Evolutionary conservation across 2,113 vertebrate genomes (phyloP).

Genomic region (Brachyistius frenatus): DNA sequence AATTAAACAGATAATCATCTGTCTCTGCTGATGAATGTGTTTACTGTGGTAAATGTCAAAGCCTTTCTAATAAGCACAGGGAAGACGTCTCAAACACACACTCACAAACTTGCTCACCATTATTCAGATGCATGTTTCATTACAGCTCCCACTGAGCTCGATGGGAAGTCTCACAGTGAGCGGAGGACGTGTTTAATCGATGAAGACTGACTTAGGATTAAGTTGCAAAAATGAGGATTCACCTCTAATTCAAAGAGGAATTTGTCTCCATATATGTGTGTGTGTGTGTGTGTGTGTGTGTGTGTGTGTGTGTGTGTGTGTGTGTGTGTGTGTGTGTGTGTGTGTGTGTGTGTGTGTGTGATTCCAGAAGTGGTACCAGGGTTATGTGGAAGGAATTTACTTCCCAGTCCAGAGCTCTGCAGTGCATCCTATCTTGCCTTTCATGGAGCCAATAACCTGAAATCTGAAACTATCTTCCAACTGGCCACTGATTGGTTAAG

Average conservation of each 20-base stretch:
- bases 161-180: slow-evolving; percentile 14
- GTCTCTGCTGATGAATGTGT: slow-evolving; percentile 84
- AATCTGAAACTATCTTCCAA: too few species aligned
- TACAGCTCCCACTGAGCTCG: slow-evolving; percentile 43
- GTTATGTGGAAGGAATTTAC: too few species aligned
- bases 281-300: too few species aligned
- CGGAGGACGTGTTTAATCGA: slow-evolving; percentile 41
- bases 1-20: slow-evolving; percentile 85
- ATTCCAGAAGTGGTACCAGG: too few species aligned
- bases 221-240: not conserved
- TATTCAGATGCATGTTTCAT: slow-evolving; percentile 40
- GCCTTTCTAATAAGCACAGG: slow-evolving; percentile 75
- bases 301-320: not conserved
- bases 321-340: too few species aligned
- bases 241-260: not conserved
- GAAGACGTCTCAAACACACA: slow-evolving; percentile 11
- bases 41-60: slow-evolving; percentile 81
- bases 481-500: too few species aligned
- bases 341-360: not conserved
- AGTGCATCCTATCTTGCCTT: too few species aligned
- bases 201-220: slow-evolving; percentile 3
- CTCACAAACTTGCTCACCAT: not conserved
- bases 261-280: not conserved
- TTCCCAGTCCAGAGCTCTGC: too few species aligned
- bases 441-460: too few species aligned